phyloP scores from a whole-genome alignment of 2,113 vertebrate genomes.

The Ivindomyrus marchei region DNA sequence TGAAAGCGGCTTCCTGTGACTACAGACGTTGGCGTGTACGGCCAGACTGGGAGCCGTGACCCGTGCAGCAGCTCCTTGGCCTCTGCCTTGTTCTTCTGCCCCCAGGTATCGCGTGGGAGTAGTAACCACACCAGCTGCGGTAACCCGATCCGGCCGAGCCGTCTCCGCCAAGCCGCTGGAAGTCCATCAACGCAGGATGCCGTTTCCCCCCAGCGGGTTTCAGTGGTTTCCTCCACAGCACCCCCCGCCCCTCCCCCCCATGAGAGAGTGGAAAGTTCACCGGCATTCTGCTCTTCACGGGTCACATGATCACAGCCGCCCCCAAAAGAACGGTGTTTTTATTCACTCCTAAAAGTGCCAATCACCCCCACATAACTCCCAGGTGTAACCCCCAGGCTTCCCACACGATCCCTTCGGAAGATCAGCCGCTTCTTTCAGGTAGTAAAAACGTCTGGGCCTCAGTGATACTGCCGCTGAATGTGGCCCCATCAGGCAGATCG shows the following conservation, averaged over 20 bases:
- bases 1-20: not conserved
- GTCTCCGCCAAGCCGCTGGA: not conserved
- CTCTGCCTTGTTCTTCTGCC: not conserved
- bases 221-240: not conserved
- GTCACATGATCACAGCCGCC: slow-evolving; percentile 1
- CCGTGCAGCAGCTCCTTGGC: not conserved
- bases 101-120: not conserved
- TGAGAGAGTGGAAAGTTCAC: not conserved
- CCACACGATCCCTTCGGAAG: slow-evolving; percentile 35
- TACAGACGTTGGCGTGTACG: not conserved
- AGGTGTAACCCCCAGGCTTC: slow-evolving; percentile 41
- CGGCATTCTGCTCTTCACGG: not conserved
- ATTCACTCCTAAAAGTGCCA: not conserved
- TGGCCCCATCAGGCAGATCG: not conserved
- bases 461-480: not conserved
- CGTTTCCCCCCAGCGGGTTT: not conserved
- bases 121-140: slow-evolving; percentile 8
- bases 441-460: not conserved
- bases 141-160: not conserved
- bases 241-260: not conserved
- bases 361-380: slow-evolving; percentile 37
- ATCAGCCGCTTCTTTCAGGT: not conserved
- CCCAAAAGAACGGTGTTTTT: not conserved
- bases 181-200: not conserved
- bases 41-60: not conserved